Percentiles rank a stretch among this genome's conserved stretches.
Conservation (phyloP, 2,113 vertebrate species). For the Gracilinanus agilis region DNA sequence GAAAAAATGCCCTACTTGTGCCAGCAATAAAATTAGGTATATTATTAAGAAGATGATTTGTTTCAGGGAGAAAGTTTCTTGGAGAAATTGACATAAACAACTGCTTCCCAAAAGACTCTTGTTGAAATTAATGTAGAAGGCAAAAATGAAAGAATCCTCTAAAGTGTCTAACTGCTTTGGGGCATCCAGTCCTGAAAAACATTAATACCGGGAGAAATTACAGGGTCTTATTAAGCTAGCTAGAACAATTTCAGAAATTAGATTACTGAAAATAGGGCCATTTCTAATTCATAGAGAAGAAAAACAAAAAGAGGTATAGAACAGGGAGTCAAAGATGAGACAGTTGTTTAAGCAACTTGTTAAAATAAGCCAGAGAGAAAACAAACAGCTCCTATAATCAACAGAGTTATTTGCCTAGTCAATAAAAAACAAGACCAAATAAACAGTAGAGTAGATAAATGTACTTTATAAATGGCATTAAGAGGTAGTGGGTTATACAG, state of each 20-base stretch:
- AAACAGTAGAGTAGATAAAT: background rate
- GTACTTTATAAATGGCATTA: conserved; percentile 16
- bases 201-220: conserved; percentile 35
- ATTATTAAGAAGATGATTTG: conserved; percentile 40
- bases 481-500: conserved; percentile 12
- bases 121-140: conserved; percentile 20
- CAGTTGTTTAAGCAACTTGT: conserved; percentile 40
- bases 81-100: background rate
- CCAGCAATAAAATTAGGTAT: conserved; percentile 47
- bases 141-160: background rate
- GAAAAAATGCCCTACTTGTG: conserved; percentile 51
- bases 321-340: background rate
- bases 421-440: conserved; percentile 73
- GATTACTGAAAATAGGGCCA: conserved; percentile 50
- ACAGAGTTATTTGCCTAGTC: conserved; percentile 66
- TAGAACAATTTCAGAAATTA: conserved; percentile 47
- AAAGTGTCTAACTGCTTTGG: background rate
- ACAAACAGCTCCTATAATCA: conserved; percentile 37
- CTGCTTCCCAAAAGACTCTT: background rate
- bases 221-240: conserved; percentile 41
- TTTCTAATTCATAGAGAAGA: conserved; percentile 58
- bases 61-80: conserved; percentile 34
- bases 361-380: conserved; percentile 63
- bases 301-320: conserved; percentile 22
- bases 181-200: conserved; percentile 9